Conservation (phyloP, 2,113 vertebrate species). For the Tiliqua scincoides region DNA sequence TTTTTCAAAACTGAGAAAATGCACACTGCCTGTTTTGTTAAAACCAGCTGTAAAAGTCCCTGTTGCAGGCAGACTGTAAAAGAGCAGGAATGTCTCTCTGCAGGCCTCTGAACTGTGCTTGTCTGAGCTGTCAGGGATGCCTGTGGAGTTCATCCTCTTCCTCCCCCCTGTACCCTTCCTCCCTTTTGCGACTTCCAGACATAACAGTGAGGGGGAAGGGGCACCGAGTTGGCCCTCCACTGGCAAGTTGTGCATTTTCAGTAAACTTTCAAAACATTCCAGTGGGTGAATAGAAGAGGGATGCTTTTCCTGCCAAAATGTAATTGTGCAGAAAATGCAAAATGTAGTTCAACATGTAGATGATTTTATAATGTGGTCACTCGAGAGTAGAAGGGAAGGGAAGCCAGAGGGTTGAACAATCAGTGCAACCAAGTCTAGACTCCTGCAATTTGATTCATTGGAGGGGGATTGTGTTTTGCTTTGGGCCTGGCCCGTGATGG, state of each 20-base stretch:
- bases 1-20: neutral
- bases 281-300: conserved; percentile 61
- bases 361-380: conserved; percentile 76
- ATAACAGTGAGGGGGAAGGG: conserved; percentile 10
- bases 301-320: conserved; percentile 71
- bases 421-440: conserved; percentile 66
- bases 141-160: no score
- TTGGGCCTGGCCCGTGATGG: conserved; percentile 61
- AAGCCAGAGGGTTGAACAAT: conserved; percentile 62
- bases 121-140: neutral
- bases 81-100: neutral
- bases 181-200: conserved; percentile 3
- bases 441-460: conserved; percentile 76
- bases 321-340: conserved; percentile 80
- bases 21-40: neutral
- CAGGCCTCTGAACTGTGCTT: neutral
- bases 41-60: neutral
- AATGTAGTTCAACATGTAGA: conserved; percentile 74
- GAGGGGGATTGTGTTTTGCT: conserved; percentile 69
- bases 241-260: conserved; percentile 66
- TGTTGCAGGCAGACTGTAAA: neutral
- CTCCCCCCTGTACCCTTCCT: fast-evolving
- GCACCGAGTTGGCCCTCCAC: conserved; percentile 47
- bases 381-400: conserved; percentile 52
- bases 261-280: conserved; percentile 76